A percentile compares a stretch with the other conserved stretches of the same genome.
phyloP scores from a whole-genome alignment of 2,888 invertebrate genomes.

The Lithophane leautieri region DNA sequence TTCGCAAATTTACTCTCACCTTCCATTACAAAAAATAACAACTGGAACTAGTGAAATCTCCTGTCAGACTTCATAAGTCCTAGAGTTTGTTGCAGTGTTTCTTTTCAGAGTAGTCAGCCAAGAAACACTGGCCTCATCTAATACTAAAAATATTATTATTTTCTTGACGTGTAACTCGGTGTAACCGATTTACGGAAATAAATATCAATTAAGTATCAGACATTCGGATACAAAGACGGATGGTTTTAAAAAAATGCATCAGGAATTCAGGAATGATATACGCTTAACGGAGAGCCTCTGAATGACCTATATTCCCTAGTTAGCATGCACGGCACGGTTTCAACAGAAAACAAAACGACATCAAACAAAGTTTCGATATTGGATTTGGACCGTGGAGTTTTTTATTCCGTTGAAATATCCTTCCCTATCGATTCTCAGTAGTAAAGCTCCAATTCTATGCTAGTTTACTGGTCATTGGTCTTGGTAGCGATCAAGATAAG shows the following conservation, averaged over 20 bases:
- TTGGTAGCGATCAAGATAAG: not conserved
- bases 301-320: conserved; percentile 32
- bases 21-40: not conserved
- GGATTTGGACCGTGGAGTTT: not conserved
- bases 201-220: not conserved
- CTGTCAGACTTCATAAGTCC: not conserved
- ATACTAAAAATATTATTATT: not conserved
- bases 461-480: not conserved
- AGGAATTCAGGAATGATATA: not conserved
- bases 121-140: not conserved
- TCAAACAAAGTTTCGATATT: conserved; percentile 9
- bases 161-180: not conserved
- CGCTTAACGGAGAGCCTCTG: conserved; percentile 6
- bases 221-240: too few relatives aligned
- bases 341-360: conserved; percentile 24
- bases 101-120: not conserved
- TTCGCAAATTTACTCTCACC: not conserved
- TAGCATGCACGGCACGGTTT: conserved; percentile 17
- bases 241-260: conserved; percentile 4
- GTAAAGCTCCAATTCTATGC: not conserved
- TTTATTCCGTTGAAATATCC: conserved; percentile 21
- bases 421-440: not conserved
- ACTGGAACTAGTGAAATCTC: not conserved
- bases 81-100: not conserved
- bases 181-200: not conserved